Base-by-base conservation (phyloP, 2,113 vertebrate species). In the Polypterus bichir region DNA sequence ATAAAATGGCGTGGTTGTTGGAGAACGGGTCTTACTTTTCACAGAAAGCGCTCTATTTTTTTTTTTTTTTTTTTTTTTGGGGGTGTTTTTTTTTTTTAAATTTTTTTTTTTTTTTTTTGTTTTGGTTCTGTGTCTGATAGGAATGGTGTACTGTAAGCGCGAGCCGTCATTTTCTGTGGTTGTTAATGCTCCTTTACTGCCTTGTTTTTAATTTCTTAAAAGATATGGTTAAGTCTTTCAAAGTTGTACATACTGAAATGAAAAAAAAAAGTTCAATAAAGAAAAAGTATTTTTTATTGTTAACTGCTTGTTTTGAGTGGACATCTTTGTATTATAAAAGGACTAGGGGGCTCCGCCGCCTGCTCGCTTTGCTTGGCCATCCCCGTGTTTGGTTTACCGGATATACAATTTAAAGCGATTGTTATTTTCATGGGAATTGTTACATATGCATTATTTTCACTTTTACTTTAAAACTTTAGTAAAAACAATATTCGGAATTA, bases 91-190 rank as follows among this genome's bases (percentile, higher is more conserved):
- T 27, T 27, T 27, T 70, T 70, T 74, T 76, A n/a, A n/a, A n/a
- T n/a, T n/a, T n/a, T n/a, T 27, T 27, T 27, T 27, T 27, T 27
- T 27, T 27, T 70, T 70, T 74, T 76, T 64, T 63, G 62, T 73
- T 59, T 59, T 56, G 57, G 59, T 59, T 65, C 66, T 53, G 48
- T 75, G 64, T 74, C 68, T 69, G 66, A 70, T 88, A 89, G 82
- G 86, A 83, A 83, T 77, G 80, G 79, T 86, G 83, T 81, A 88
- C 67, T 81, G 84, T 88, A 88, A 86, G 87, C 81, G 85, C 86
- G 83, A 78, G 82, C 82, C 81, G 80, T 83, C 80, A 83, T 78
- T 69, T 80, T 66, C 75, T 80, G 82, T 89, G 82, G 78, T 86
- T 52, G 48, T 59, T 63, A 27, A 57, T 87, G 81, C 64, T 82